Evolutionary conservation across 2,888 invertebrate genomes (phyloP).

Genomic region (Ellobium chinense): DNA sequence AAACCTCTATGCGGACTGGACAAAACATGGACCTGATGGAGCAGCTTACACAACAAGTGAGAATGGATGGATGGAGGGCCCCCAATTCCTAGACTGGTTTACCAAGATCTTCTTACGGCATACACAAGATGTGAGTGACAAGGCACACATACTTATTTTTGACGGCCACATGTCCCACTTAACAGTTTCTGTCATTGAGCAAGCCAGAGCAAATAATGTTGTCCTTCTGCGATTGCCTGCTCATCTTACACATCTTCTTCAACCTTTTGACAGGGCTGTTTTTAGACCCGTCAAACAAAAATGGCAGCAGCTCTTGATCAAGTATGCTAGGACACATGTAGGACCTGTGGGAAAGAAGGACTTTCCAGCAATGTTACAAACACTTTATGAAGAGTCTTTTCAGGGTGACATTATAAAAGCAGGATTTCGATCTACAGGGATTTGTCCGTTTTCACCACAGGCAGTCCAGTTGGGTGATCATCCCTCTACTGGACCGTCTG

Average conservation of each 20-base stretch:
- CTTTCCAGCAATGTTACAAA: not conserved
- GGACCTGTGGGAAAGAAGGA: conserved; percentile 19
- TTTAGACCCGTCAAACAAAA: conserved; percentile 19
- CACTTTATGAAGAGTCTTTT: not conserved
- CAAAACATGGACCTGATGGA: conserved; percentile 35
- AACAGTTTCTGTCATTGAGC: not conserved
- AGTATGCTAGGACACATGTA: conserved; percentile 11
- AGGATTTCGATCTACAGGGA: conserved; percentile 3
- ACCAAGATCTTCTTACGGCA: conserved; percentile 15
- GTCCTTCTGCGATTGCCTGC: conserved; percentile 19
- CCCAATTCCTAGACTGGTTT: conserved; percentile 43
- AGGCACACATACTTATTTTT: conserved; percentile 74
- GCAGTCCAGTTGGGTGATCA: not conserved
- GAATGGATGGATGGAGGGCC: conserved; percentile 13
- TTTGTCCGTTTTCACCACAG: not conserved
- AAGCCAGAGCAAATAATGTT: conserved; percentile 11
- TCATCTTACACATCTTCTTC: conserved; percentile 28
- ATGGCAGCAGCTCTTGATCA: not conserved
- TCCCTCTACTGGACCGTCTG: not conserved
- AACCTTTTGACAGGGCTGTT: conserved; percentile 31
- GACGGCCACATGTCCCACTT: conserved; percentile 40
- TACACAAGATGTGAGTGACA: conserved; percentile 31
- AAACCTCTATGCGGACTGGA: conserved; percentile 45
- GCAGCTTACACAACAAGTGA: not conserved
- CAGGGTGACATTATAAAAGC: not conserved